phyloP scores from a whole-genome alignment of 2,797 vertebrate species.

The Cuculus canorus region DNA sequence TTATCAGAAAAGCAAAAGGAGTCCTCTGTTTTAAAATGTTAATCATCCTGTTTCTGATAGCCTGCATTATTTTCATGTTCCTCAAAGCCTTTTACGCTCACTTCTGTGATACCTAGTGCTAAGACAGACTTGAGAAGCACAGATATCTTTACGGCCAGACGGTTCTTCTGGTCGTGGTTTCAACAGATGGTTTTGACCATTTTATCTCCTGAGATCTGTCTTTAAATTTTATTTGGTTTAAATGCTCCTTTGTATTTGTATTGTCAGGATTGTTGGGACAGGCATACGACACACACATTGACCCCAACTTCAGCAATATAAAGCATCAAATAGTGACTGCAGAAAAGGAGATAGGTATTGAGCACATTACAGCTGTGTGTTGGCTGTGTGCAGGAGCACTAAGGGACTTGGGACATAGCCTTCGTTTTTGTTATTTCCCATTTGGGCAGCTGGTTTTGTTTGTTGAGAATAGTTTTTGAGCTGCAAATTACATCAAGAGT shows the following conservation, averaged over 20 bases:
- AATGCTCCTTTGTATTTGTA: not conserved
- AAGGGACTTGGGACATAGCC: not conserved
- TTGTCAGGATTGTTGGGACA: not conserved
- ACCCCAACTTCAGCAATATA: not conserved
- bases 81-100: not conserved
- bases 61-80: not conserved
- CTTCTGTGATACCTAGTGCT: not conserved
- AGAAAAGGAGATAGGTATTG: not conserved
- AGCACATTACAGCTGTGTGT: not conserved
- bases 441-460: not conserved
- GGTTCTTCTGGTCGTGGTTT: not conserved
- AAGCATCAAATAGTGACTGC: not conserved
- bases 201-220: conserved; percentile 14
- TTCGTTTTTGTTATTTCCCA: not conserved
- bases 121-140: not conserved
- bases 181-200: not conserved
- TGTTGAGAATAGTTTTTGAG: not conserved
- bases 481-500: not conserved
- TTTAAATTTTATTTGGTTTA: not conserved
- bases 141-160: not conserved
- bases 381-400: not conserved
- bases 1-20: not conserved
- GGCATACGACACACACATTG: not conserved
- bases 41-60: not conserved
- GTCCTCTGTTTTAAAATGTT: not conserved